Evolutionary conservation across 2,888 invertebrate species (phyloP).

Genomic region (Yponomeuta cagnagella): DNA sequence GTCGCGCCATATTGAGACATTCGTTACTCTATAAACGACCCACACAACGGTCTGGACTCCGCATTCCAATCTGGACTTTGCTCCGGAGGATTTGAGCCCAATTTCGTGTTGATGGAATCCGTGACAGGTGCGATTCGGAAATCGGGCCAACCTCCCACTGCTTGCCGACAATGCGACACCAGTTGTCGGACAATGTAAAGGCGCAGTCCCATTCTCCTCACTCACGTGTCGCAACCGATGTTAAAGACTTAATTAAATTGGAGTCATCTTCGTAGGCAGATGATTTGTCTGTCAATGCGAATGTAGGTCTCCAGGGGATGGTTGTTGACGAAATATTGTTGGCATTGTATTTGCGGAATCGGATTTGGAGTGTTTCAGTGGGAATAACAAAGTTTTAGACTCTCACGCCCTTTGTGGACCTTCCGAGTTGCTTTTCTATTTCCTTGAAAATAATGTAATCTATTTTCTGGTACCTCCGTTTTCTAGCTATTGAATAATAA

Average conservation of each 20-base stretch:
- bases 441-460: not conserved
- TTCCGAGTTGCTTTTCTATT: not conserved
- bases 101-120: slow-evolving; percentile 29
- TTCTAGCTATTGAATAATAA: not conserved
- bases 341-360: slow-evolving; percentile 15
- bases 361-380: slow-evolving; percentile 14
- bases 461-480: not conserved
- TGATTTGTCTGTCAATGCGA: slow-evolving; percentile 47
- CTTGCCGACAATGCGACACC: slow-evolving; percentile 58
- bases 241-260: slow-evolving; percentile 70
- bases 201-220: slow-evolving; percentile 44
- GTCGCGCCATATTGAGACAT: slow-evolving; percentile 50
- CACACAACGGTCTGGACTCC: slow-evolving; percentile 27
- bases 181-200: slow-evolving; percentile 32
- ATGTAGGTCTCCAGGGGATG: slow-evolving; percentile 28
- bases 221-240: slow-evolving; percentile 52
- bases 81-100: slow-evolving; percentile 32
- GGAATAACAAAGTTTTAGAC: not conserved
- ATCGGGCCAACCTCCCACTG: slow-evolving; percentile 66
- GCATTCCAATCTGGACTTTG: slow-evolving; percentile 31
- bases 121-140: slow-evolving; percentile 65
- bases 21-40: slow-evolving; percentile 33
- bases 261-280: slow-evolving; percentile 54
- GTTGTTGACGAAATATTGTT: slow-evolving; percentile 18
- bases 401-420: slow-evolving; percentile 4